Conservation (phyloP, 2,113 vertebrate genomes). For the Montifringilla adamsi region DNA sequence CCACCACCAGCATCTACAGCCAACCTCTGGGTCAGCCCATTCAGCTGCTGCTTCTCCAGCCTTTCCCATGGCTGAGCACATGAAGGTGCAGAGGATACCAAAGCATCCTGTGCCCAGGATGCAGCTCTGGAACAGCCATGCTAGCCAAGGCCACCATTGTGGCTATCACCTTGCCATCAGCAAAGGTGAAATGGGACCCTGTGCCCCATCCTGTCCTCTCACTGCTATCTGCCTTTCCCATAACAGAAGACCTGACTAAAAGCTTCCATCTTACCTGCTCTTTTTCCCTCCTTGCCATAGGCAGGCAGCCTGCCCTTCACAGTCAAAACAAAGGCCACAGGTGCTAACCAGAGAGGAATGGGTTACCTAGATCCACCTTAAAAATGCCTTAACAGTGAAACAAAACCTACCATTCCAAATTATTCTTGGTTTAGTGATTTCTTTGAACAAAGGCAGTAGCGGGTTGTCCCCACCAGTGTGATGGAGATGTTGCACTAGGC, state of each 20-base stretch:
- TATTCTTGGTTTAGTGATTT: background rate
- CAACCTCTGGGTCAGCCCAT: background rate
- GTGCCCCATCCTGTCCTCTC: background rate
- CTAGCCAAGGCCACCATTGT: rapidly evolving
- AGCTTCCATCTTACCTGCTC: background rate
- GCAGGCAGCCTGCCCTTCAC: background rate
- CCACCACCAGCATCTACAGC: background rate
- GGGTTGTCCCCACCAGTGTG: background rate
- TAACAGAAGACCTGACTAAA: background rate
- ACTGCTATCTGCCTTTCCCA: background rate
- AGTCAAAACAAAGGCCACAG: background rate
- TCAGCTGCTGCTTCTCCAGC: background rate
- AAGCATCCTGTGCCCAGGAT: rapidly evolving
- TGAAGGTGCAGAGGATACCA: background rate
- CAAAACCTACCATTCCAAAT: background rate
- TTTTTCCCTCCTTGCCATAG: background rate
- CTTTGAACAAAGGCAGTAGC: background rate
- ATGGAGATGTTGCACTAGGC: background rate
- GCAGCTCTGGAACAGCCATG: background rate
- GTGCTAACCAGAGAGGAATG: background rate
- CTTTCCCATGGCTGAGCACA: background rate
- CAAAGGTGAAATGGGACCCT: background rate
- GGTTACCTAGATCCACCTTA: background rate
- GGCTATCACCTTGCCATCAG: background rate
- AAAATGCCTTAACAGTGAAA: background rate